Evolutionary conservation across 2,113 vertebrate genomes (phyloP), one percentile per base, ranked within the genome.

Genomic region (Ciconia boyciana): DNA sequence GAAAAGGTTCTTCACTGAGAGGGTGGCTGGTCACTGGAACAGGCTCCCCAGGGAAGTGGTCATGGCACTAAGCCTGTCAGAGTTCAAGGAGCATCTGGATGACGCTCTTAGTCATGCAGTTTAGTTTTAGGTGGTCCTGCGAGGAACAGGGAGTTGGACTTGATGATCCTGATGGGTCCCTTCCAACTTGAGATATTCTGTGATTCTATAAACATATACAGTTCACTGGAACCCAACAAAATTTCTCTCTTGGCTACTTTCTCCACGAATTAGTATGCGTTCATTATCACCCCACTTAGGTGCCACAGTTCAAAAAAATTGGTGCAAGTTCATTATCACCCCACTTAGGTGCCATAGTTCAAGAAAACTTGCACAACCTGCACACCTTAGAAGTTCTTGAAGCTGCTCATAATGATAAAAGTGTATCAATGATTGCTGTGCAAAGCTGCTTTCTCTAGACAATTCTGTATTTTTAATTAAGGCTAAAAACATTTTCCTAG

Each of bases 51-150:
- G 31, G 24, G 29, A 19, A 34, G n/a, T 3, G 13, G 32, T 31
- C 36, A 16, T 0, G 1, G 44, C 31, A 19, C 13, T 25, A 51
- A 51, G 5, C 39, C 21, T 44, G 21, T 21, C 74, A n/a, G 54
- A 78, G 52, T 8, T 36, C 13, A 5, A 20, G 62, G 7, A 51
- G 7, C 0, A 0, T 11, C 36, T 52, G 32, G 6, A 44, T 6
- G 1, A 69, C 0, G 5, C 21, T 78, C 31, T 77, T 19, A 10
- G 31, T 19, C 6, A n/a, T 11, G 5, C 10, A 25, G 20, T 32
- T 69, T 22, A 44, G 21, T 36, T 16, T 32, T 2, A 79, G 26
- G 39, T 54, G 6, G 32, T 17, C 31, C 39, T 44, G 17, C 1
- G 2, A 62, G 65, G 21, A 26, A 26, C 46, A 26, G 32, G 64